Conservation (phyloP, 2,797 vertebrate species). For the Alfaro cultratus region DNA sequence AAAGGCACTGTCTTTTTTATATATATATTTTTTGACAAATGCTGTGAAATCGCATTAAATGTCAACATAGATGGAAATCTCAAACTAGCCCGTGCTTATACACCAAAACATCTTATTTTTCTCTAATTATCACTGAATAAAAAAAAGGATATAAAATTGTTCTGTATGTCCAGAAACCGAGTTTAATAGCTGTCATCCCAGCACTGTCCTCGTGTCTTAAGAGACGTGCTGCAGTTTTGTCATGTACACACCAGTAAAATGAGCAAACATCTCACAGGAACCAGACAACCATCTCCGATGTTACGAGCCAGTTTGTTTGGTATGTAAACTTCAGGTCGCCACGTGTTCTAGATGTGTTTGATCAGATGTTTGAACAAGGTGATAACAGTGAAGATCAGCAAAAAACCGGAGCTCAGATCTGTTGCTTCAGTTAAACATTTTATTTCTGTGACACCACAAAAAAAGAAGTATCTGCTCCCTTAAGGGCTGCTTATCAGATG, state of each 20-base stretch:
- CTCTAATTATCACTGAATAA: not conserved
- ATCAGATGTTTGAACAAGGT: conserved; percentile 35
- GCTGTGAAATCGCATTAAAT: not conserved
- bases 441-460: conserved; percentile 25
- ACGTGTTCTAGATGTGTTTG: conserved; percentile 27
- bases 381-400: conserved; percentile 21
- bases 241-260: conserved; percentile 24
- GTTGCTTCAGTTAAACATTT: conserved; percentile 18
- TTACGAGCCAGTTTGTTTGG: conserved; percentile 36
- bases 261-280: conserved; percentile 26
- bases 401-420: not conserved
- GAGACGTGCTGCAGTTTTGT: conserved; percentile 31
- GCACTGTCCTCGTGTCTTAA: conserved; percentile 31
- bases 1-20: not conserved
- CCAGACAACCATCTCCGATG: conserved; percentile 37
- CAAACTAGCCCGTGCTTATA: not conserved
- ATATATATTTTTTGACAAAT: not conserved
- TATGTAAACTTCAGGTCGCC: conserved; percentile 44
- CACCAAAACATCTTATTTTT: not conserved
- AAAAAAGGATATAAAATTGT: not conserved
- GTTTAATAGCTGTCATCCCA: conserved; percentile 30
- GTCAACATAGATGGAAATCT: not conserved
- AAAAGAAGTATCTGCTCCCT: conserved; percentile 30
- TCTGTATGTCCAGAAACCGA: conserved; percentile 25
- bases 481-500: not conserved